These are phyloP conservation scores for Ennomos fuscantarius DNA, from an alignment of 2,888 invertebrate genomes.

Conservation along the genomic window DNA sequence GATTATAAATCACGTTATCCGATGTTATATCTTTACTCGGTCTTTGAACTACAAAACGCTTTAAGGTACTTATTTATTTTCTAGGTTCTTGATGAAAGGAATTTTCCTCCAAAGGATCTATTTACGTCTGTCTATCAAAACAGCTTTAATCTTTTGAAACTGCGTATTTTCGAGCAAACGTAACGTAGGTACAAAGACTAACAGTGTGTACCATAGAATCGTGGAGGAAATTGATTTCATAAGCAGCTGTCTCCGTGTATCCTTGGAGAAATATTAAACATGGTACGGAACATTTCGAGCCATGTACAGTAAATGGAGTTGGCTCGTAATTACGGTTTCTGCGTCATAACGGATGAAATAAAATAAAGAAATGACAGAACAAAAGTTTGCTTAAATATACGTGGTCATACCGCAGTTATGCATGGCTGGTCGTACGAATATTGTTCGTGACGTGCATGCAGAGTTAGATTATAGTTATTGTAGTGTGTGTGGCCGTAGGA, in stretches of 20 bases:
- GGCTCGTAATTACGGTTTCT: conserved; percentile 17
- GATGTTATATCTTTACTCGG: conserved; percentile 47
- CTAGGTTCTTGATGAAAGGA: conserved; percentile 53
- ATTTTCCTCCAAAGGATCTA: conserved; percentile 57
- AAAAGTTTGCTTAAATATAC: conserved; percentile 64
- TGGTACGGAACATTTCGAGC: conserved; percentile 14
- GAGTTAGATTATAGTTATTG: conserved; percentile 15
- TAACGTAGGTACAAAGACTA: conserved; percentile 40
- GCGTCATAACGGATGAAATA: conserved; percentile 13
- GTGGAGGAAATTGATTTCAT: conserved; percentile 57
- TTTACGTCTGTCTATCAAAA: conserved; percentile 62
- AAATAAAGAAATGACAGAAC: conserved; percentile 39
- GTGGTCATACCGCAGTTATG: conserved; percentile 58
- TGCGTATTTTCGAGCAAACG: conserved; percentile 50
- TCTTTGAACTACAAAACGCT: conserved; percentile 53
- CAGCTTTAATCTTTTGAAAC: conserved; percentile 62
- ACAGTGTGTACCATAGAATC: conserved; percentile 41
- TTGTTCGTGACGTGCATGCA: conserved; percentile 69
- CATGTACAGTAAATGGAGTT: conserved; percentile 17
- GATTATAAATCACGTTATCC: conserved; percentile 52
- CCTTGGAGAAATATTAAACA: conserved; percentile 27
- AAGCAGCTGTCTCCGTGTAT: conserved; percentile 52
- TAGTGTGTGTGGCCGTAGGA: conserved; percentile 43
- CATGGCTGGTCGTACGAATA: conserved; percentile 29
- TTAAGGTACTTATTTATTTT: conserved; percentile 49